phyloP scores from a whole-genome alignment of 2,113 vertebrate genomes.

The Rhynchopsitta pachyrhyncha region DNA sequence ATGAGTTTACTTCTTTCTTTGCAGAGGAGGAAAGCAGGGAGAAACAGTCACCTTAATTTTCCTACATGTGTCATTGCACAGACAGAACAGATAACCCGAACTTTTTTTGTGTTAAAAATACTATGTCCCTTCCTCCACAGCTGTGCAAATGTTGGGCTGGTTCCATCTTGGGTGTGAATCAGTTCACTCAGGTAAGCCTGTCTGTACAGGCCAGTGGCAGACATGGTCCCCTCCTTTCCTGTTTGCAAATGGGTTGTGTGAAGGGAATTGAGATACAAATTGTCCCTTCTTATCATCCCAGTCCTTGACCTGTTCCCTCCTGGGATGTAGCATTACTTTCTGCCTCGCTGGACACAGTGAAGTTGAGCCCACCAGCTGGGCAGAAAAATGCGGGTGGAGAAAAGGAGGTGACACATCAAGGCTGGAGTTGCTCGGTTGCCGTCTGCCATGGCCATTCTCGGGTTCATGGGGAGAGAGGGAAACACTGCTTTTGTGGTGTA shows the following conservation, averaged over 20 bases:
- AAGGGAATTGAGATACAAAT: not conserved
- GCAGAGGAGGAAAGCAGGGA: not conserved
- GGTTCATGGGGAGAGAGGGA: not conserved
- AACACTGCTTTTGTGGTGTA: not conserved
- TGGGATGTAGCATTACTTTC: not conserved
- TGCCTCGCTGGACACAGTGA: not conserved
- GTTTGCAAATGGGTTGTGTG: not conserved
- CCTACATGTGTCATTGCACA: not conserved
- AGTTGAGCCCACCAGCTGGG: not conserved
- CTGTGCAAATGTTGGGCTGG: not conserved
- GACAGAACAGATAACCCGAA: not conserved
- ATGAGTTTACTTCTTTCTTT: not conserved
- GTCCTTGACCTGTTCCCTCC: not conserved
- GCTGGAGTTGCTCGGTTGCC: accelerated
- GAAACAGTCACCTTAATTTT: not conserved
- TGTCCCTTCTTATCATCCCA: not conserved
- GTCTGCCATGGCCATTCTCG: accelerated
- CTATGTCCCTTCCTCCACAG: not conserved
- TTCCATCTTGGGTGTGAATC: not conserved
- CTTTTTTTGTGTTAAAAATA: not conserved
- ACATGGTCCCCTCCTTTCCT: not conserved
- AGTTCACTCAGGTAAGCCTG: not conserved
- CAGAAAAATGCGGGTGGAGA: not conserved
- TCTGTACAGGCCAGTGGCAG: not conserved
- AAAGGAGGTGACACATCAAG: not conserved